Evolutionary conservation across 2,113 vertebrate species (phyloP).

Genomic region (Edolisoma coerulescens): DNA sequence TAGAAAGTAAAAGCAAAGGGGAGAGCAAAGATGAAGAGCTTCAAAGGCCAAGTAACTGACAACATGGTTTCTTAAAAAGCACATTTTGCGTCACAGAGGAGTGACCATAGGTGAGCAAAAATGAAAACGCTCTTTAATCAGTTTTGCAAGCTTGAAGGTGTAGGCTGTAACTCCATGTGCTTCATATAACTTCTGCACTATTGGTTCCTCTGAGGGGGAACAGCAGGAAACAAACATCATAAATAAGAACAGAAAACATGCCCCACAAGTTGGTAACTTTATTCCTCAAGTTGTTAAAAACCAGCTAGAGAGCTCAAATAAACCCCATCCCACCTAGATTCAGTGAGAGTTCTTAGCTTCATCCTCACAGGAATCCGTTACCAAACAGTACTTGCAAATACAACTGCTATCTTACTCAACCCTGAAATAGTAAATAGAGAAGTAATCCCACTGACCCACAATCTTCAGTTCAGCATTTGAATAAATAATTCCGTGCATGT

Average conservation of each 20-base stretch:
- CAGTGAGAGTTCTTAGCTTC: background rate
- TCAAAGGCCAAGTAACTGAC: background rate
- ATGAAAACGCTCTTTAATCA: background rate
- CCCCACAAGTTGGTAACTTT: background rate
- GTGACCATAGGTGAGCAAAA: background rate
- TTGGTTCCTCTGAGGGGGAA: background rate
- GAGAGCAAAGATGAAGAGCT: background rate
- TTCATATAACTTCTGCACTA: background rate
- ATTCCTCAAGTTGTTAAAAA: background rate
- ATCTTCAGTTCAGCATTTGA: constrained; percentile 92
- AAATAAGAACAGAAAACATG: background rate
- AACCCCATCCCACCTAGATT: background rate
- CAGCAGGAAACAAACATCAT: background rate
- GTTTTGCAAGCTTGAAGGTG: background rate
- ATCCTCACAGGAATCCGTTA: background rate
- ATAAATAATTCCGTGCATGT: constrained; percentile 84
- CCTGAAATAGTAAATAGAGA: background rate
- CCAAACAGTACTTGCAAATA: background rate
- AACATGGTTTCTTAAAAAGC: background rate
- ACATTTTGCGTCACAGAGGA: background rate
- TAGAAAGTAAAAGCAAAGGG: background rate
- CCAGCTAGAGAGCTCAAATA: background rate
- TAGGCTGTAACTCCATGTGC: fast-evolving
- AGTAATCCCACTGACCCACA: constrained; percentile 81
- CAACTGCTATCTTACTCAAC: background rate